A percentile compares a stretch with the other conserved stretches of the same genome.
Conservation (phyloP, 2,888 invertebrate genomes). For the Piscicola geometra region DNA sequence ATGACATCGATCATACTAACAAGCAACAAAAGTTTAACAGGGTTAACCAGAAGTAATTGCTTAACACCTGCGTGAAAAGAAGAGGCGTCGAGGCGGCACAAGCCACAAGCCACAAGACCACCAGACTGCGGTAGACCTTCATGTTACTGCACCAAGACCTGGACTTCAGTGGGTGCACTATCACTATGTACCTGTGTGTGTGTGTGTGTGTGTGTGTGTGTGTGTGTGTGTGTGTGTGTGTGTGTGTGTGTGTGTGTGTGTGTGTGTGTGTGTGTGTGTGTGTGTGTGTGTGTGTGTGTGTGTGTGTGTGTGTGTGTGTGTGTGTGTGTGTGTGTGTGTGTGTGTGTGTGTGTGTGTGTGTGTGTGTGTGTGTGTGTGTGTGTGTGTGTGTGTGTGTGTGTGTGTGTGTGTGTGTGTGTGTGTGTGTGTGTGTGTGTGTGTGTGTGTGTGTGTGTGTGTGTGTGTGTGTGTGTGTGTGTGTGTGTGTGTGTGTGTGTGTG, state of each 20-base stretch:
- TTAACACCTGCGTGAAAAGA: slow-evolving; percentile 43
- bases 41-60: no score
- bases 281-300: no score
- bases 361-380: slow-evolving; percentile 3
- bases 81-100: slow-evolving; percentile 56
- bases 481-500: slow-evolving; percentile 14
- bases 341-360: slow-evolving; percentile 13
- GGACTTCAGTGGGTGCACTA: slow-evolving; percentile 60
- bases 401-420: no score
- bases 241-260: no score
- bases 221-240: no score
- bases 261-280: no score
- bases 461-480: no score
- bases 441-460: no score
- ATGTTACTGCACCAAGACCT: slow-evolving; percentile 59
- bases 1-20: no score
- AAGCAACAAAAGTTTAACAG: no score
- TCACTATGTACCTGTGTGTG: slow-evolving; percentile 58
- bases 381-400: not conserved
- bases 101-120: slow-evolving; percentile 58
- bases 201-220: not conserved
- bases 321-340: slow-evolving; percentile 18
- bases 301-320: slow-evolving; percentile 1
- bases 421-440: no score
- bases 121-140: slow-evolving; percentile 57